A percentile compares a stretch with the other conserved stretches of the same genome.
Evolutionary conservation across 2,797 vertebrate genomes (phyloP).

Genomic region (Cynopterus sphinx): DNA sequence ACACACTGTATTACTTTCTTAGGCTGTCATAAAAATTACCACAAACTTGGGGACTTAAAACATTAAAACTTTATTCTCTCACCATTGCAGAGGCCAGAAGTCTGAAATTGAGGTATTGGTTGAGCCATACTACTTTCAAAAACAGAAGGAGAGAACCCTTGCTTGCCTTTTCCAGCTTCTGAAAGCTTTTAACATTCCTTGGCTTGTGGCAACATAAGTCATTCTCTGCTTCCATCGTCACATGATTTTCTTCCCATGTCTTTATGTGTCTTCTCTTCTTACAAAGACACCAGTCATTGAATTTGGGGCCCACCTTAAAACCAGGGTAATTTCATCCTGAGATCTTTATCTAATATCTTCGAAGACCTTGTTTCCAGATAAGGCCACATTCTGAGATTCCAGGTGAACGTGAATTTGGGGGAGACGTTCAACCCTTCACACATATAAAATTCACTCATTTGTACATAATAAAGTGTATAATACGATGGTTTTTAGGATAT

Average conservation of each 20-base stretch:
- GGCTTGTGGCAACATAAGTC: neutral
- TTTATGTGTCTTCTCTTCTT: neutral
- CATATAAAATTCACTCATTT: neutral
- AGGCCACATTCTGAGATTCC: neutral
- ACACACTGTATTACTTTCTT: neutral
- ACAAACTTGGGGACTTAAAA: neutral
- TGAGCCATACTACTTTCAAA: neutral
- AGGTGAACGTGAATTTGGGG: neutral
- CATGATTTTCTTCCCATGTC: neutral
- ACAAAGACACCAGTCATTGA: neutral
- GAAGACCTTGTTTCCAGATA: neutral
- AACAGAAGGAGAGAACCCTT: neutral
- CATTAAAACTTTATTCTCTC: neutral
- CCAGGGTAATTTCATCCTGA: neutral
- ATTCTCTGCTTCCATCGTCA: neutral
- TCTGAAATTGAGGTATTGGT: neutral
- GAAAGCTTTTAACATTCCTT: neutral
- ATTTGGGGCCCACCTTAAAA: neutral
- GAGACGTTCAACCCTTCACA: neutral
- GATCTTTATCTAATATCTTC: neutral
- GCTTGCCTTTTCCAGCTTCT: neutral
- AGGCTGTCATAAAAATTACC: neutral
- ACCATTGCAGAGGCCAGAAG: neutral
- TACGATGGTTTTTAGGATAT: neutral
- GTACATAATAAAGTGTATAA: neutral